Evolutionary conservation across 2,888 invertebrate genomes (phyloP), one percentile per base, ranked within the genome.

Genomic region (Villa cingulata): DNA sequence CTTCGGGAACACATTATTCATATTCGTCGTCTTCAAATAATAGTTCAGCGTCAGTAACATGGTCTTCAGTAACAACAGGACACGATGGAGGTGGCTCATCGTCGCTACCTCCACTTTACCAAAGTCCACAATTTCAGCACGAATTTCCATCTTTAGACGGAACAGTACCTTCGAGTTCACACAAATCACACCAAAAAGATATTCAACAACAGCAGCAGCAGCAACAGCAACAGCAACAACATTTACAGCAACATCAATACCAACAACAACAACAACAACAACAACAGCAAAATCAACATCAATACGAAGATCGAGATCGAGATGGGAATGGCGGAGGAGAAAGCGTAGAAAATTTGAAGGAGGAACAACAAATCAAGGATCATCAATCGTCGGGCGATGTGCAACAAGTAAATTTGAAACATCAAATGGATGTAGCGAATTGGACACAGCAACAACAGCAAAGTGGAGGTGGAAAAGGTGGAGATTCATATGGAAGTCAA

Each of bases 71-170:
- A 71, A 78, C 76, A 64, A 77, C 73, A 56, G 71, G 70, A 57
- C 63, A 65, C 62, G 69, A 66, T 50, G 51, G 49, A 14, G 45
- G 32, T 43, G 57, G 57, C 37, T 59, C 59, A 44, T 56, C 59
- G 44, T 58, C 59, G 19, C 70, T 76, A 45, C 78, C 78, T 42
- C 78, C 78, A 36, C 74, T 83, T 52, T 83, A 84, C 59, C 84
- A 89, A 69, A 87, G 83, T 70, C 80, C 88, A 59, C 86, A 86
- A 71, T 92, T 91, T 75, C 90, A 90, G 73, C 89, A 91, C 81
- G 95, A 95, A 75, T 95, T 95, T 75, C 95, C 95, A 64, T 88
- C 87, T 65, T 68, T 78, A 60, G 77, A 76, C 66, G 76, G 77
- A 57, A 72, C 76, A 61, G 74, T 73, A 72, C 63, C 77, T 73